Evolutionary conservation across 2,113 vertebrate species (phyloP), one percentile per base, ranked within the genome.

Genomic region (Haplochromis burtoni): DNA sequence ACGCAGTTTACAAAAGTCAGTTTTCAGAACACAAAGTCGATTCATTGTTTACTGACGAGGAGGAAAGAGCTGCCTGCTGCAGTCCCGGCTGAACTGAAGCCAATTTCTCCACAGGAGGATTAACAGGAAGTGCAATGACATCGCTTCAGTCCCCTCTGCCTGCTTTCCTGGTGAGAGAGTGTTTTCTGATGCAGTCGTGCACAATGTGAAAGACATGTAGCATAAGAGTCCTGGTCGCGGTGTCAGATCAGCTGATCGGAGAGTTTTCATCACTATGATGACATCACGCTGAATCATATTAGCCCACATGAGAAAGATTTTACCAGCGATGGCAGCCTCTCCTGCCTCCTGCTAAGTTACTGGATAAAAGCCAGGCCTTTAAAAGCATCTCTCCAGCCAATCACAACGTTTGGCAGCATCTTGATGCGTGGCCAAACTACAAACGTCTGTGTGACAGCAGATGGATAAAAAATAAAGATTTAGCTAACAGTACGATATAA

Each of bases 1-100:
- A 7, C 0, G 5, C 29, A 19, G 59, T 61, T 61, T 0, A 10
- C 0, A 61, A 6, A 7, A 0, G 57, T 61, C 16, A 1, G 16
- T 33, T 21, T 53, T 61, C 57, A 33, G 29, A 19, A 19, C 57
- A 61, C 5, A 19, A 33, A 61, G 29, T 33, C 0, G 5, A 61
- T 0, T 21, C 7, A 13, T 9, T 0, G 7, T 40, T 68, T 0
- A 40, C 19, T 40, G 63, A 21, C 5, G 4, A 40, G 7, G 11
- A 38, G 35, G 16, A 3, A 21, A 40, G 35, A 14, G 33, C n/a
- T 14, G 35, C 63, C 7, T 42, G 35, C 63, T 71, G 66, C 12
- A 68, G n/a, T 42, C 66, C 12, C 8, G 5, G 57, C 57, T 61
- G 5, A 61, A 10, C 26, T 17, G 29, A 16, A 31, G 14, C 57